Evolutionary conservation across 1,140 invertebrate genomes (phyloP), one percentile per base, ranked within the genome.

Genomic region (Idris sp.): DNA sequence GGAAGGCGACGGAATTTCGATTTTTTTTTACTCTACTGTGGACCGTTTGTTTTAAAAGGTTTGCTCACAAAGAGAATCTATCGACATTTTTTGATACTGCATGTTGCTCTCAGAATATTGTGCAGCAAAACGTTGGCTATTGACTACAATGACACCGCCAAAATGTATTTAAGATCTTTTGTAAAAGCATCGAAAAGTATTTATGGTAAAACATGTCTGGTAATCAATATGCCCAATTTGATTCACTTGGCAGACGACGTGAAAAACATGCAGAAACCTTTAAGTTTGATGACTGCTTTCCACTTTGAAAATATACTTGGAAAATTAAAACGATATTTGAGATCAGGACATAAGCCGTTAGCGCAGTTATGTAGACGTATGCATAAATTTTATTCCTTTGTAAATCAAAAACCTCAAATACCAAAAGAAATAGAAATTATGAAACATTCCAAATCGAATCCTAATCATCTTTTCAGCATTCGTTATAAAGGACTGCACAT

Each of bases 261-360:
- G 0, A 53, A 44, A 69, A 69, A 53, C 28, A 61, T 68, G 26
- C 7, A 68, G 4, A 9, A 10, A 8, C 10, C 22, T 16, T 67
- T 77, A n/a, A 62, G 33, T 44, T 7, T 6, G 4, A 53, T 76
- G 7, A 30, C 62, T 2, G 64, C 64, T 9, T 77, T 65, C 56
- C 43, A 53, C 0, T 77, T 77, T 18, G 62, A 76, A 59, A 76
- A 43, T 30, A 14, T 58, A 4, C 19, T 76, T 5, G 49, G 62
- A 19, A 51, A 62, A 53, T 15, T 76, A 1, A 72, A 64, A 43
- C 31, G 40, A 1, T 35, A 3, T 22, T 41, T 76, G n/a, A 11
- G 61, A 48, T 56, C 44, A 25, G 44, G 38, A 16, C 5, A 41
- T 31, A 72, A 62, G 25, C 67, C 67, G 10, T n/a, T 76, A 0